Base-by-base conservation (phyloP, 2,113 vertebrate genomes). In the Xenopus tropicalis region DNA sequence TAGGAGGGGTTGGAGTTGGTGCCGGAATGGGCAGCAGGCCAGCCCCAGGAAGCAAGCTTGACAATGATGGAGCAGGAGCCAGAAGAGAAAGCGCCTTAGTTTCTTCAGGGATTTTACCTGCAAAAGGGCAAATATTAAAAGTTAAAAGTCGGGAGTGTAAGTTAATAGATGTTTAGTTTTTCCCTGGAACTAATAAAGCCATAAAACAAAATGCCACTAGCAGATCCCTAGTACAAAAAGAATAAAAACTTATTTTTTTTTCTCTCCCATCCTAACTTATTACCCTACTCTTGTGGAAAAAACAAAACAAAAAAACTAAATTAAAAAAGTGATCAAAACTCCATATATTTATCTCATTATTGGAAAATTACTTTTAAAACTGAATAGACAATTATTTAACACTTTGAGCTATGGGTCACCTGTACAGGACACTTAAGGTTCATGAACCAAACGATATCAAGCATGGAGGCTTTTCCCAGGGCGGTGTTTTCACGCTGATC, bases 401-500 rank as follows among this genome's bases (percentile, higher is more conserved):
- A 97, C 95, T 96, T 98, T 88, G 94, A 97, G 94, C 94, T 94
- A 97, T 96, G 94, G 94, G 95, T 98, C 97, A 98, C 97, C 97
- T 98, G 96, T 94, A 96, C 94, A 97, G 96, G 96, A 96, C 95
- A 98, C 95, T 97, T 97, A 96, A 96, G 86, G 95, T 94, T 96
- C 96, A 98, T 98, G 95, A 97, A 97, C 94, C 94, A 93, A 96
- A 96, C 95, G 95, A 97, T 97, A 98, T 96, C 96, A 97, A 97
- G 96, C 95, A 97, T 95, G 96, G 96, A 91, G 90, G 94, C 91
- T 93, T 98, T 76, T 97, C 93, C 94, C 93, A 94, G 91, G 94
- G 93, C 91, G 95, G 89, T 94, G 94, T 92, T 96, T 96, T 98
- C 94, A 25, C 92, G 96, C 93, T 97, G 95, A 96, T 96, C 95